A percentile compares a stretch with the other conserved stretches of the same genome.
Evolutionary conservation across 2,888 invertebrate species (phyloP).

Genomic region (Tanypteryx hageni): DNA sequence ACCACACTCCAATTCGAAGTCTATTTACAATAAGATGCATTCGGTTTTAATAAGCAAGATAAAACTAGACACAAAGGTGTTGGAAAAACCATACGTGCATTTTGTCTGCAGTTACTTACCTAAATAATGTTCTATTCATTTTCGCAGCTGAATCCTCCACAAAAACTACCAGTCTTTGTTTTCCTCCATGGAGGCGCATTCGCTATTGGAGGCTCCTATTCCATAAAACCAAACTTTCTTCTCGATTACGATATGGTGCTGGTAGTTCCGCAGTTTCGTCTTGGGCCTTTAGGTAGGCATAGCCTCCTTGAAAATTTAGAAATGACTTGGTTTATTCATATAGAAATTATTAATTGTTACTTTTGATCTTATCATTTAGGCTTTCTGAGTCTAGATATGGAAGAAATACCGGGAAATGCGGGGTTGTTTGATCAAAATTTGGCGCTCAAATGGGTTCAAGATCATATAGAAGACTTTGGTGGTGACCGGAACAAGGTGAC

Average conservation of each 20-base stretch:
- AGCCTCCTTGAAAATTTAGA: background rate
- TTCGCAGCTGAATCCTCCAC: background rate
- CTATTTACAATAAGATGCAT: no score
- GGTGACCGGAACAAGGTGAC: slow-evolving; percentile 55
- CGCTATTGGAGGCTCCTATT: slow-evolving; percentile 5
- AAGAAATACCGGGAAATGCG: slow-evolving; percentile 64
- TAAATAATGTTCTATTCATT: background rate
- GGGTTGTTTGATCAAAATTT: slow-evolving; percentile 52
- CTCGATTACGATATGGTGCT: slow-evolving; percentile 63
- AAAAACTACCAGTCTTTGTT: slow-evolving; percentile 44
- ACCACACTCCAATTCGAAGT: no score
- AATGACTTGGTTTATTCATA: background rate
- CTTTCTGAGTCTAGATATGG: slow-evolving; percentile 43
- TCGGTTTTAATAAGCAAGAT: no score
- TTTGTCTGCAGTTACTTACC: no score
- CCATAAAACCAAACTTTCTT: slow-evolving; percentile 30
- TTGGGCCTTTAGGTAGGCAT: slow-evolving; percentile 63
- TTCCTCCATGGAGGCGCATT: slow-evolving; percentile 62
- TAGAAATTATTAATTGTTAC: background rate
- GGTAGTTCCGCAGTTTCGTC: slow-evolving; percentile 56
- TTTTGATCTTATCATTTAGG: background rate
- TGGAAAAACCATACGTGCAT: no score
- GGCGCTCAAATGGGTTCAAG: slow-evolving; percentile 65
- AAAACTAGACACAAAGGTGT: no score
- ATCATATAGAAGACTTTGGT: slow-evolving; percentile 48